Conservation (phyloP, 2,888 invertebrate genomes). For the Idaea straminata region DNA sequence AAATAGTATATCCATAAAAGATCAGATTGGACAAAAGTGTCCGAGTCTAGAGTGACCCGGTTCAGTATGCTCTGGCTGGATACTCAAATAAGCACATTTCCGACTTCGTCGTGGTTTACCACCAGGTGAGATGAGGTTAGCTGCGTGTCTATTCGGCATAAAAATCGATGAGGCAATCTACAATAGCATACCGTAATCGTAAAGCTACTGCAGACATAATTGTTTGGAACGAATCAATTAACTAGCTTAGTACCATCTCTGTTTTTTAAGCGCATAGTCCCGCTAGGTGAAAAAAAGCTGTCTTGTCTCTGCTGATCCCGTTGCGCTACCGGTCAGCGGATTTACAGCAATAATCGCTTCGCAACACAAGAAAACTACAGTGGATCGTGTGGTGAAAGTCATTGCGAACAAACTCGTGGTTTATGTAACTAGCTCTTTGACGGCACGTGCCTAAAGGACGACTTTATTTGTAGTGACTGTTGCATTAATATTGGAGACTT, state of each 20-base stretch:
- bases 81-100: not conserved
- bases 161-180: not conserved
- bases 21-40: not conserved
- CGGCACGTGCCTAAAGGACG: slow-evolving; percentile 34
- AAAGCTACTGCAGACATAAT: slow-evolving; percentile 16
- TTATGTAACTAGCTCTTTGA: slow-evolving; percentile 54
- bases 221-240: slow-evolving; percentile 14
- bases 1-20: not conserved
- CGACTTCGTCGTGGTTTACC: not conserved
- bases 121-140: not conserved
- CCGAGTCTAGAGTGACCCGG: slow-evolving; percentile 2
- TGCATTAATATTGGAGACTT: not conserved
- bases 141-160: not conserved
- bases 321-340: slow-evolving; percentile 36
- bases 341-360: slow-evolving; percentile 52
- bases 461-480: not conserved
- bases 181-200: slow-evolving; percentile 5
- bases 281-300: slow-evolving; percentile 24
- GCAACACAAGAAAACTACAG: slow-evolving; percentile 56
- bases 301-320: slow-evolving; percentile 38
- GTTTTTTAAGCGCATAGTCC: slow-evolving; percentile 8
- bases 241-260: not conserved
- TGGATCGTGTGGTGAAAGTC: slow-evolving; percentile 60
- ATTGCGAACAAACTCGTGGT: slow-evolving; percentile 42
- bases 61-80: not conserved